Evolutionary conservation across 1,140 invertebrate genomes (phyloP).

Genomic region (Zaprionus davidi): DNA sequence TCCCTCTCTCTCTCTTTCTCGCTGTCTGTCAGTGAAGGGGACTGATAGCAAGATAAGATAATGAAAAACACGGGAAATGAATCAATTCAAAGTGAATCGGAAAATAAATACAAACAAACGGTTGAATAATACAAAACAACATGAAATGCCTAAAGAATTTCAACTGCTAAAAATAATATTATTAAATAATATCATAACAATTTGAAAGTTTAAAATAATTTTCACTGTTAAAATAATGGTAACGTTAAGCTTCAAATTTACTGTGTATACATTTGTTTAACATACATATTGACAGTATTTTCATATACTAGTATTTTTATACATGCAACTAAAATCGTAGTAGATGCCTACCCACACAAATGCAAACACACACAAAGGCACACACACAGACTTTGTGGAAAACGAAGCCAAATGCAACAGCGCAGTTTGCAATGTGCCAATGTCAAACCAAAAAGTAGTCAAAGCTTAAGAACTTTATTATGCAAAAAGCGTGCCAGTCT

Average conservation of each 20-base stretch:
- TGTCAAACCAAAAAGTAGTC: constrained; percentile 56
- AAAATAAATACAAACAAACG: constrained; percentile 17
- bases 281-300: background rate
- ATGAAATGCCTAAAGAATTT: background rate
- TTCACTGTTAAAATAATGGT: no score
- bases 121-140: background rate
- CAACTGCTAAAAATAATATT: background rate
- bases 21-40: background rate
- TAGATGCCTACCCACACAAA: constrained; percentile 2
- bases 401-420: constrained; percentile 60
- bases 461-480: constrained; percentile 76
- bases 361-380: background rate
- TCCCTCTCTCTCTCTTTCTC: background rate
- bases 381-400: constrained; percentile 6
- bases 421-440: constrained; percentile 60
- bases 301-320: background rate
- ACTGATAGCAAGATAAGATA: constrained; percentile 31
- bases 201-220: background rate
- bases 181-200: background rate
- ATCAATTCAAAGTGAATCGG: constrained; percentile 15
- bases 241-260: no score
- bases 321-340: background rate
- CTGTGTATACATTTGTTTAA: no score
- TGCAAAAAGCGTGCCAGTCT: constrained; percentile 68
- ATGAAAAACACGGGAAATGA: constrained; percentile 22